Conservation (phyloP, 2,888 invertebrate species). For the Tryphoninae sp. region DNA sequence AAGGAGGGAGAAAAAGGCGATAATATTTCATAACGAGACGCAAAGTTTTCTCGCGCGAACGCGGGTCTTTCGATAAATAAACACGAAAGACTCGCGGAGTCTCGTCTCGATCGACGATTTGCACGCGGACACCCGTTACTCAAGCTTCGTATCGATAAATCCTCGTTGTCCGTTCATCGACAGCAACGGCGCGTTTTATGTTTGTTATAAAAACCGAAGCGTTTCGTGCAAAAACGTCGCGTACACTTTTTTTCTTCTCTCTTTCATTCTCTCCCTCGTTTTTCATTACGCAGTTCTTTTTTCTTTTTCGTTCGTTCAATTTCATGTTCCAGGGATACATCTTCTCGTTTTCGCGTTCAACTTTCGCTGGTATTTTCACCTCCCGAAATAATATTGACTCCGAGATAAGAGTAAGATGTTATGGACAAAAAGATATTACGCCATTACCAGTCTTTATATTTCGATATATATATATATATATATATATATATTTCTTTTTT, state of each 20-base stretch:
- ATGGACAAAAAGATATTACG: not conserved
- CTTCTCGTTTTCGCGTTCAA: not conserved
- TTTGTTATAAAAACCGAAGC: not conserved
- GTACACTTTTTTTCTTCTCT: not conserved
- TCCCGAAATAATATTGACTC: conserved; percentile 14
- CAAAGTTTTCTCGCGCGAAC: not conserved
- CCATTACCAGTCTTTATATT: not conserved
- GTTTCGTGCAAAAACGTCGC: not conserved
- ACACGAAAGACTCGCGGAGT: not conserved
- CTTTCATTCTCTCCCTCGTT: not conserved
- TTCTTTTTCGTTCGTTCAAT: not conserved
- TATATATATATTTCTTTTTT: not conserved
- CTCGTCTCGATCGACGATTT: not conserved
- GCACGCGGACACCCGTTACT: not conserved
- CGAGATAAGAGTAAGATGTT: conserved; percentile 26
- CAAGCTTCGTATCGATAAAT: not conserved
- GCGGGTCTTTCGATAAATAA: not conserved
- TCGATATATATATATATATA: too few relatives aligned
- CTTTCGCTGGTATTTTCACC: not conserved
- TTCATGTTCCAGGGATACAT: not conserved
- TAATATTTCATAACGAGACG: not conserved
- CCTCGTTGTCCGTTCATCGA: not conserved
- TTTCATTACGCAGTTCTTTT: not conserved
- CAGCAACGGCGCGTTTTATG: not conserved
- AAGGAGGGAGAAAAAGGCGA: not conserved